A percentile compares a stretch with the other conserved stretches of the same genome.
phyloP scores from a whole-genome alignment of 2,113 vertebrate genomes.

The Ahaetulla prasina region DNA sequence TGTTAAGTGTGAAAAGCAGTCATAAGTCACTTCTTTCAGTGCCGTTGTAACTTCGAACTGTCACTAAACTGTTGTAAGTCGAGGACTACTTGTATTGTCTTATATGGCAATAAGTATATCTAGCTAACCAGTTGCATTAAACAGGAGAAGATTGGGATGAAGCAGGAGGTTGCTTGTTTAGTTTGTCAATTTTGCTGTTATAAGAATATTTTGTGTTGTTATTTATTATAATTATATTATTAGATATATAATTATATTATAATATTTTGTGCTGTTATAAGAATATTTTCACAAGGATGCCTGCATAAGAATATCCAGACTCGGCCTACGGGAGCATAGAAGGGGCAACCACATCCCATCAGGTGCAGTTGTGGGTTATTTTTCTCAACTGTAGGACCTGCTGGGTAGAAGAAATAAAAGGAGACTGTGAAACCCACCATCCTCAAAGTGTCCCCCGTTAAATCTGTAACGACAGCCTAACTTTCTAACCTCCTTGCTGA shows the following conservation, averaged over 20 bases:
- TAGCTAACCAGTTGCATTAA: background rate
- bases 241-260: no score
- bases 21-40: no score
- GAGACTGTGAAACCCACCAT: background rate
- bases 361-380: background rate
- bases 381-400: background rate
- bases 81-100: no score
- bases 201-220: no score
- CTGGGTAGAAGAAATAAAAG: background rate
- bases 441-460: background rate
- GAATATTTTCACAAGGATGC: background rate
- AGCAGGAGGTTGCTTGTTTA: background rate
- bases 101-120: background rate
- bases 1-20: no score
- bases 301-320: background rate
- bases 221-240: no score
- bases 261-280: no score
- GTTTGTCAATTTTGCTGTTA: background rate
- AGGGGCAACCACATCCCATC: background rate
- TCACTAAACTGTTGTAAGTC: no score
- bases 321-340: background rate
- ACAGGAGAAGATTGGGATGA: background rate
- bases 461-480: background rate
- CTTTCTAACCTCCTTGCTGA: background rate
- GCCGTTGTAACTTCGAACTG: no score